Conservation (phyloP, 2,113 vertebrate genomes). For the Scophthalmus maximus region DNA sequence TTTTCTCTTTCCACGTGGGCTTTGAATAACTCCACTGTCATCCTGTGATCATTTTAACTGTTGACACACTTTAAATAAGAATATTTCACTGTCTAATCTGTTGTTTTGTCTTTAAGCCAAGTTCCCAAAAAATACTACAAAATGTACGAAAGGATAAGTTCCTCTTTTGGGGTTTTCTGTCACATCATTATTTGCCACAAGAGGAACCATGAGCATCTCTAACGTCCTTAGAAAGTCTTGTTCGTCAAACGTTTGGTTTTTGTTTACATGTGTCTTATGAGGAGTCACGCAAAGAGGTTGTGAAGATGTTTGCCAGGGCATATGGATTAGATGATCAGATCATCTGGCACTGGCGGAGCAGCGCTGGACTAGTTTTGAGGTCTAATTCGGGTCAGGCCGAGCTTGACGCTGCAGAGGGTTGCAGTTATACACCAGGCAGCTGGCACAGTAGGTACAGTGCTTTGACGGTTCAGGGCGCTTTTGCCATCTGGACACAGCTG, state of each 20-base stretch:
- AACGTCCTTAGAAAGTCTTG: background rate
- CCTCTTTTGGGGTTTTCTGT: background rate
- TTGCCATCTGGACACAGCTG: conserved; percentile 58
- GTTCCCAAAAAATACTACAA: background rate
- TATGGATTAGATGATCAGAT: conserved; percentile 33
- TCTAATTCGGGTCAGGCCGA: conserved; percentile 39
- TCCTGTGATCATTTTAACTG: background rate
- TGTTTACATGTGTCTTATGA: conserved; percentile 3
- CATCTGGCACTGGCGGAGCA: conserved; percentile 11
- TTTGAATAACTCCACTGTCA: background rate
- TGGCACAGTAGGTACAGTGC: conserved; percentile 16
- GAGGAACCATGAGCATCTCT: background rate
- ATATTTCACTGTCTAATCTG: background rate
- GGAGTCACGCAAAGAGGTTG: conserved; percentile 1
- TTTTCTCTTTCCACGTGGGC: background rate
- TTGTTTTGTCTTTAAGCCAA: background rate
- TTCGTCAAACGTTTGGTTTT: conserved; percentile 1
- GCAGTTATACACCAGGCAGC: conserved; percentile 1
- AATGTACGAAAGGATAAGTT: background rate
- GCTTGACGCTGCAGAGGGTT: conserved; percentile 3
- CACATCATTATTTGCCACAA: background rate
- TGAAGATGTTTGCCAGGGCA: conserved; percentile 18
- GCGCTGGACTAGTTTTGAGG: conserved; percentile 11
- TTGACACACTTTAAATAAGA: background rate
- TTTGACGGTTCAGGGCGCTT: conserved; percentile 4